Percentiles rank a stretch among this genome's conserved stretches.
These are phyloP conservation scores for Boulengeromyrus knoepffleri DNA, from an alignment of 2,113 vertebrate species.

Conservation along the genomic window DNA sequence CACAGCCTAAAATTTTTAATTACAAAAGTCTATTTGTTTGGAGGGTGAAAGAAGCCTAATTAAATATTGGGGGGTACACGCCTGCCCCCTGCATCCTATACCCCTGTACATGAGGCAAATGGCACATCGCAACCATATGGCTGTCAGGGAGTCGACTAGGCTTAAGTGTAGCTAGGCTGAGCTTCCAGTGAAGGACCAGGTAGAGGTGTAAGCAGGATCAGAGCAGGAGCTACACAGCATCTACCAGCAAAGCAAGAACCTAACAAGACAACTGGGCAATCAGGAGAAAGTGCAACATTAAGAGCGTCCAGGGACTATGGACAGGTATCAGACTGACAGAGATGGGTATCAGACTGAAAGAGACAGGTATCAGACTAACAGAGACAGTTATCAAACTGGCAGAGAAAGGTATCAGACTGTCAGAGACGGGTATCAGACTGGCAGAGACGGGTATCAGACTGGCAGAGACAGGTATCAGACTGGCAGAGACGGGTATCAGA, in stretches of 20 bases:
- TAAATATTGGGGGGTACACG: neutral
- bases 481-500: too few relatives aligned
- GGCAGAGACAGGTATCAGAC: too few relatives aligned
- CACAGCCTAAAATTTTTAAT: neutral
- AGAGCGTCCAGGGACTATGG: neutral
- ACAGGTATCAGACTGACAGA: too few relatives aligned
- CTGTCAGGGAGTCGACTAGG: neutral
- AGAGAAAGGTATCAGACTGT: neutral
- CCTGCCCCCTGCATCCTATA: too few relatives aligned
- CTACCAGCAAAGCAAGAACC: neutral
- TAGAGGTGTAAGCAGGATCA: neutral
- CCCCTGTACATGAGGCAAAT: neutral
- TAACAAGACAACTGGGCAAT: neutral
- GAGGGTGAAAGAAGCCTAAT: neutral
- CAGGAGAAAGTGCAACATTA: neutral
- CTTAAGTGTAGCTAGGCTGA: neutral
- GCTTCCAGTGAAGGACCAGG: neutral
- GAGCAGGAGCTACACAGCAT: neutral
- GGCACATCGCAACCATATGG: too few relatives aligned
- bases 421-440: neutral
- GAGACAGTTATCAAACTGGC: too few relatives aligned
- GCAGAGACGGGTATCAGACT: neutral
- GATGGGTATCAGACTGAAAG: too few relatives aligned
- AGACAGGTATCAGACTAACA: too few relatives aligned
- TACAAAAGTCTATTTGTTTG: neutral